phyloP scores from a whole-genome alignment of 2,797 vertebrate genomes.

The Betta splendens region DNA sequence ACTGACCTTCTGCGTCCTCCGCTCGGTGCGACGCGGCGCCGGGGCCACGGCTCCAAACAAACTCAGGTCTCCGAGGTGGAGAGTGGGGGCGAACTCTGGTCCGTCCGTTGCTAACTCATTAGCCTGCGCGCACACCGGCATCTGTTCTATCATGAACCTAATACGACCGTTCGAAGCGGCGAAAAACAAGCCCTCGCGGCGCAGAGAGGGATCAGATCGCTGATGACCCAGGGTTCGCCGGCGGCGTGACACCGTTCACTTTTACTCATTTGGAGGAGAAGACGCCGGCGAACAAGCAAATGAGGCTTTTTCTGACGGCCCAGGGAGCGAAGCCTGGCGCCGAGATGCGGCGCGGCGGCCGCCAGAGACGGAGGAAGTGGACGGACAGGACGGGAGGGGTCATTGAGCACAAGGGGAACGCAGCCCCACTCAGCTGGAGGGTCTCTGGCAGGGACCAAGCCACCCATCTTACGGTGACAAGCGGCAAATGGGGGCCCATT shows the following conservation, averaged over 20 bases:
- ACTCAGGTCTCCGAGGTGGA: conserved; percentile 61
- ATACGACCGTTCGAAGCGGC: conserved; percentile 45
- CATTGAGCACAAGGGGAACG: conserved; percentile 70
- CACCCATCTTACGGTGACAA: conserved; percentile 81
- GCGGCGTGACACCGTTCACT: conserved; percentile 22
- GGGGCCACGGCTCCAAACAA: conserved; percentile 69
- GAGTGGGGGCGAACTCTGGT: conserved; percentile 58
- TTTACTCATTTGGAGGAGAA: conserved; percentile 29
- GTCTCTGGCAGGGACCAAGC: conserved; percentile 64
- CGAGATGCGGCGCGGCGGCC: conserved; percentile 6
- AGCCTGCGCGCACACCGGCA: conserved; percentile 65
- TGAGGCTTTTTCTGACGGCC: conserved; percentile 33
- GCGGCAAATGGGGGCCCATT: conserved; percentile 78
- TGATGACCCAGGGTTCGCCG: conserved; percentile 39
- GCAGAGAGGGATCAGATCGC: conserved; percentile 42
- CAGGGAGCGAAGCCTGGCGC: conserved; percentile 6
- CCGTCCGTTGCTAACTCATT: conserved; percentile 73
- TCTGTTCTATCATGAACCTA: conserved; percentile 71
- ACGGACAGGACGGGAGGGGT: conserved; percentile 66
- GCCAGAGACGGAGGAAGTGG: conserved; percentile 35
- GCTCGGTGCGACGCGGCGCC: conserved; percentile 49
- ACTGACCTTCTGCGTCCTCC: conserved; percentile 63
- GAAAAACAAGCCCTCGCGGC: conserved; percentile 52
- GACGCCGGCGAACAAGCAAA: conserved; percentile 33
- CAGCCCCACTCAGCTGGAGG: conserved; percentile 68